These are phyloP conservation scores for Catostomus latipinnis DNA, from an alignment of 2,797 vertebrate genomes.

Conservation along the genomic window DNA sequence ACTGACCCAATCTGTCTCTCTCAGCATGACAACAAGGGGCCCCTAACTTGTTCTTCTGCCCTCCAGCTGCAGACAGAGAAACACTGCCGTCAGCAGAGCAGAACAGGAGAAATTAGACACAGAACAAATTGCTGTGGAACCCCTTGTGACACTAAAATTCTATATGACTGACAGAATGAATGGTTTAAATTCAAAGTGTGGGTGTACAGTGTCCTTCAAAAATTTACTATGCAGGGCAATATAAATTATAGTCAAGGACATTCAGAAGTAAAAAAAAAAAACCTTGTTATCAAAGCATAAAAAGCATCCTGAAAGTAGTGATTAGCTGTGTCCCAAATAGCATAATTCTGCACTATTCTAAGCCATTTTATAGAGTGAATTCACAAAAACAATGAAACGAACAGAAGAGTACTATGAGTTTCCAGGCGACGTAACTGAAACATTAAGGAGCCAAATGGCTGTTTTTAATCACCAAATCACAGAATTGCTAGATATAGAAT, in stretches of 20 bases:
- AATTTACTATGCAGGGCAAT: not conserved
- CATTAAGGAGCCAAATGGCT: too few relatives aligned
- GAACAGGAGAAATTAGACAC: conserved; percentile 44
- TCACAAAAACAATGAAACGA: too few relatives aligned
- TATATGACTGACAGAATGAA: conserved; percentile 7
- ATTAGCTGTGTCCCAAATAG: too few relatives aligned
- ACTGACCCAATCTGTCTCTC: conserved; percentile 60
- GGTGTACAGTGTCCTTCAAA: conserved; percentile 4
- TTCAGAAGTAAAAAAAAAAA: not conserved
- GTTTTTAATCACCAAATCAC: too few relatives aligned
- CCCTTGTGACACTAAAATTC: conserved; percentile 30
- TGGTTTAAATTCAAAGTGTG: not conserved
- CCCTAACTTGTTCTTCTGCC: conserved; percentile 7
- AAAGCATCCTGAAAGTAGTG: not conserved
- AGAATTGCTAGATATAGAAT: too few relatives aligned
- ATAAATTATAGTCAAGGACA: conserved; percentile 5
- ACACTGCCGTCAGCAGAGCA: conserved; percentile 36
- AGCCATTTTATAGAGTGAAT: too few relatives aligned
- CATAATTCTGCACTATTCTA: too few relatives aligned
- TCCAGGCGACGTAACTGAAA: too few relatives aligned
- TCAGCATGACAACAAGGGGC: conserved; percentile 50
- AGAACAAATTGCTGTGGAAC: conserved; percentile 52
- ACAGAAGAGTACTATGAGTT: too few relatives aligned
- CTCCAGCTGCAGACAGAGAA: conserved; percentile 53
- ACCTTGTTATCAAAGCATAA: not conserved